Evolutionary conservation across 1,140 invertebrate genomes (phyloP).

Genomic region (Lysiphlebus fabarum): DNA sequence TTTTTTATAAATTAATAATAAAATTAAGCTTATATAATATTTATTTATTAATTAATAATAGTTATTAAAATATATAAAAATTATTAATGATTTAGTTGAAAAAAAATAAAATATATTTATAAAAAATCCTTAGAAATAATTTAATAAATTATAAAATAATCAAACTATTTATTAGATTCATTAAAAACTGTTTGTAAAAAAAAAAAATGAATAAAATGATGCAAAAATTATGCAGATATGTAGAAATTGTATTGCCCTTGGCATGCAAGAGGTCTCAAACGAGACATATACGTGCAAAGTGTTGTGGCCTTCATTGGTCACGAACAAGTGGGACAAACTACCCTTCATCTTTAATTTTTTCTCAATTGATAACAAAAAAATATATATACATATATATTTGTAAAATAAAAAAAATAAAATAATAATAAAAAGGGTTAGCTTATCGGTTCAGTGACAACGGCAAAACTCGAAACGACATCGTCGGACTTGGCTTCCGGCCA

Average conservation of each 20-base stretch:
- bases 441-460: slow-evolving; percentile 45
- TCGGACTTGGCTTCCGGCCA: slow-evolving; percentile 54
- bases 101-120: no score
- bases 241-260: slow-evolving; percentile 9
- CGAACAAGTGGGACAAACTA: slow-evolving; percentile 20
- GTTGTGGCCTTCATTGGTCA: slow-evolving; percentile 18
- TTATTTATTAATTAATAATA: no score
- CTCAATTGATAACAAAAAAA: slow-evolving; percentile 4
- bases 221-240: neutral
- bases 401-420: slow-evolving; percentile 16
- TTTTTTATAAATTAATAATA: no score
- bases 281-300: slow-evolving; percentile 12
- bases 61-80: no score
- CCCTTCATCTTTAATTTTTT: neutral
- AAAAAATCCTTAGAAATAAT: no score
- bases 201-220: no score
- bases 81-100: no score
- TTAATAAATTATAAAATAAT: no score
- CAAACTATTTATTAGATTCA: no score
- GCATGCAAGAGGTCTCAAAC: slow-evolving; percentile 3
- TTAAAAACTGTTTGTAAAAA: no score
- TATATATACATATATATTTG: no score
- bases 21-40: no score
- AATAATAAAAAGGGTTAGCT: slow-evolving; percentile 41
- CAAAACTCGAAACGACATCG: slow-evolving; percentile 54